Conservation (phyloP, 2,113 vertebrate genomes). For the Stictonetta naevosa region DNA sequence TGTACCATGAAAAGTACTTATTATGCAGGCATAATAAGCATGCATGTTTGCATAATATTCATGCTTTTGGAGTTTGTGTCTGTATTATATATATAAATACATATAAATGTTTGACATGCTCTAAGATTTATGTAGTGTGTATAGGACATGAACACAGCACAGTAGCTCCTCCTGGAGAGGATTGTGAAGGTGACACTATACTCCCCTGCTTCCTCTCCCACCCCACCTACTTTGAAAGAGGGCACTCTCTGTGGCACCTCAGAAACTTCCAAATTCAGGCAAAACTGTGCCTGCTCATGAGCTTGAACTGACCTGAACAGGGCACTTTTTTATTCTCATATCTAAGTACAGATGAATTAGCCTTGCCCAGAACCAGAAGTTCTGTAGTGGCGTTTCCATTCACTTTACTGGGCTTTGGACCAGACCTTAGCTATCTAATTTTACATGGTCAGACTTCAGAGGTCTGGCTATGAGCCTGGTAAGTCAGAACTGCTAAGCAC, state of each 20-base stretch:
- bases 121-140: not conserved
- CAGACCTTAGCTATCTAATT: not conserved
- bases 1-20: not conserved
- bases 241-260: not conserved
- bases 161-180: not conserved
- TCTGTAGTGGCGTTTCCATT: not conserved
- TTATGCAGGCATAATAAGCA: not conserved
- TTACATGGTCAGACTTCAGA: not conserved
- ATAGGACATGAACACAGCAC: not conserved
- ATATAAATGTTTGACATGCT: not conserved
- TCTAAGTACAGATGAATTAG: not conserved
- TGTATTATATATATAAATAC: fast-evolving
- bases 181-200: not conserved
- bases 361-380: not conserved
- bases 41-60: too few species aligned
- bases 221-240: not conserved
- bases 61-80: not conserved
- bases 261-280: fast-evolving
- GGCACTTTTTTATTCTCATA: not conserved
- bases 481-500: not conserved
- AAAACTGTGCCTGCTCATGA: not conserved
- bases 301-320: not conserved
- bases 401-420: not conserved
- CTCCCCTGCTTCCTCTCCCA: not conserved
- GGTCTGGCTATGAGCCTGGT: not conserved